Percentiles rank a stretch among this genome's conserved stretches.
Conservation (phyloP, 2,797 vertebrate species). For the Rhincodon typus region DNA sequence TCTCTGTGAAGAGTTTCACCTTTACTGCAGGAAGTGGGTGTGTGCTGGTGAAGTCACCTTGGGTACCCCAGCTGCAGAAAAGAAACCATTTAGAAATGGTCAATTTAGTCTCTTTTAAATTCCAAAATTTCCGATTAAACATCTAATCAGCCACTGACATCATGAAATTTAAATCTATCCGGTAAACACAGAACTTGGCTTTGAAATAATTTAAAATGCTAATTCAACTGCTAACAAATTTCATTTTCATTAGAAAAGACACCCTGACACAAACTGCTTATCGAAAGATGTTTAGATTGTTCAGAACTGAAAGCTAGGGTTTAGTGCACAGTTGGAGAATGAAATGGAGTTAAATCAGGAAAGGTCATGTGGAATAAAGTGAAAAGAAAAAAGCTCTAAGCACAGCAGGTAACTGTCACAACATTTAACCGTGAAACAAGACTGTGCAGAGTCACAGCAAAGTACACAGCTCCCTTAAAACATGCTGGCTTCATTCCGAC, state of each 20-base stretch:
- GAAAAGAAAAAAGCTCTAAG: neutral
- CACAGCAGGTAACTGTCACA: neutral
- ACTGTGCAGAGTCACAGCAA: neutral
- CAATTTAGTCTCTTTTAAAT: neutral
- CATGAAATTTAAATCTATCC: neutral
- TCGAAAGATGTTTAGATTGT: neutral
- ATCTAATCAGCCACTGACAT: neutral
- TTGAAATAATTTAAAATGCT: neutral
- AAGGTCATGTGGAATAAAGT: neutral
- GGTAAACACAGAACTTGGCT: neutral
- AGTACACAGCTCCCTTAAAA: too few species aligned
- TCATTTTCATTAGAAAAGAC: neutral
- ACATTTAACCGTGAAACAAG: neutral
- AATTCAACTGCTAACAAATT: neutral
- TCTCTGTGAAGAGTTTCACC: slow-evolving; percentile 96
- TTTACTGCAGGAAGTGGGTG: slow-evolving; percentile 93
- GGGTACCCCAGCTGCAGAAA: slow-evolving; percentile 86
- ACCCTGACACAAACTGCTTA: neutral
- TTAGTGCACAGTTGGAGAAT: neutral
- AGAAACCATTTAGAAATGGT: neutral
- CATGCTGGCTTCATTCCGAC: neutral
- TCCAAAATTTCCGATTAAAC: neutral
- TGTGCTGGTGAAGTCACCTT: slow-evolving; percentile 93
- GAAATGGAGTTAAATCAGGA: neutral
- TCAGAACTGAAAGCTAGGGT: neutral